Evolutionary conservation across 92 coral and sea anemone genomes (phyloP).

Genomic region (Montipora capitata): DNA sequence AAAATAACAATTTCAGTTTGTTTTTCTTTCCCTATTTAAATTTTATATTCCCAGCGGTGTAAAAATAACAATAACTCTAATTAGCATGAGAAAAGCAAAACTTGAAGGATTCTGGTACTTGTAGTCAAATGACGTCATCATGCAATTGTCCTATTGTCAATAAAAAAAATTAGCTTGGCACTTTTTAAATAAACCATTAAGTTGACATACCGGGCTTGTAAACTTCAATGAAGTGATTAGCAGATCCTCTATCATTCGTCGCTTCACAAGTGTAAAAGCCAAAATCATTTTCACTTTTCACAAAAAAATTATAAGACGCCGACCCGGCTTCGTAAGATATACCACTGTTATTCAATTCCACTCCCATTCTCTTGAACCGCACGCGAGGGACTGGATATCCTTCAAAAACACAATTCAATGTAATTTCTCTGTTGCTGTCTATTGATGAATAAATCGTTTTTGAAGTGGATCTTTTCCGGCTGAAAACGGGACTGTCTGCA

Average conservation of each 20-base stretch:
- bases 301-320: conserved; percentile 53
- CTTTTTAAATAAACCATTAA: background rate
- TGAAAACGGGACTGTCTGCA: conserved; percentile 63
- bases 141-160: too few species aligned
- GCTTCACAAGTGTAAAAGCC: conserved; percentile 82
- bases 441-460: conserved; percentile 43
- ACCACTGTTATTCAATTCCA: conserved; percentile 46
- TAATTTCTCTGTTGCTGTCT: conserved; percentile 23
- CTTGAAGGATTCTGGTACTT: too few species aligned
- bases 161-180: background rate
- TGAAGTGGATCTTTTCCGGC: conserved; percentile 34
- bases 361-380: conserved; percentile 61
- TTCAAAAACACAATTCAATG: conserved; percentile 71
- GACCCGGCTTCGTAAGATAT: conserved; percentile 40
- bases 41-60: too few species aligned
- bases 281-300: conserved; percentile 64
- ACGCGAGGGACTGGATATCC: conserved; percentile 81
- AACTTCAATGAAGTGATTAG: conserved; percentile 67
- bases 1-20: too few species aligned
- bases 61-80: too few species aligned
- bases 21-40: too few species aligned
- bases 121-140: too few species aligned
- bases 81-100: too few species aligned
- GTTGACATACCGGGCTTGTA: conserved; percentile 66
- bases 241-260: conserved; percentile 62